phyloP scores from a whole-genome alignment of 1,140 invertebrate species.

The Cyclargus thomasi region DNA sequence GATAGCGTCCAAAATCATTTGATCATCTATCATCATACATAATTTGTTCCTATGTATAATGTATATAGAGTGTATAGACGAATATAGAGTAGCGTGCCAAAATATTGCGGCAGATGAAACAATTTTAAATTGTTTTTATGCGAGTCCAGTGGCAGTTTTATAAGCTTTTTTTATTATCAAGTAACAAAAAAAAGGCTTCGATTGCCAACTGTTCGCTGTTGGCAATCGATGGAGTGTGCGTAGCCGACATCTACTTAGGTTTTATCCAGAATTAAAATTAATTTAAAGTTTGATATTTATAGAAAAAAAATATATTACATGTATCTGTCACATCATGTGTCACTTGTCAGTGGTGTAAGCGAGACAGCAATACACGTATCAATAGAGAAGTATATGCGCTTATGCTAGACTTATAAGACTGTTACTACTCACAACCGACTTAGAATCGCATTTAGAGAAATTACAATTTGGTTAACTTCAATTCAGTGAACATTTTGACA shows the following conservation, averaged over 20 bases:
- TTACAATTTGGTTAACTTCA: too few species aligned
- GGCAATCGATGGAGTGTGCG: too few species aligned
- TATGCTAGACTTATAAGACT: neutral
- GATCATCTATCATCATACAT: slow-evolving; percentile 6
- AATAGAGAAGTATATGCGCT: neutral
- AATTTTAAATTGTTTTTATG: slow-evolving; percentile 37
- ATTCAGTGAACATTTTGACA: too few species aligned
- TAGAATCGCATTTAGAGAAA: too few species aligned
- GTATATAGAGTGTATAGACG: slow-evolving; percentile 31
- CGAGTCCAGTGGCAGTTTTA: slow-evolving; percentile 11
- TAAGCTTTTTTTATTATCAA: neutral
- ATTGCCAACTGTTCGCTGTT: too few species aligned
- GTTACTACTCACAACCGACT: neutral
- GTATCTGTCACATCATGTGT: neutral
- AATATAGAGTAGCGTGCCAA: slow-evolving; percentile 58
- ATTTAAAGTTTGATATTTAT: too few species aligned
- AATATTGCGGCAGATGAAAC: slow-evolving; percentile 33
- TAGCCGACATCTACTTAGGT: too few species aligned
- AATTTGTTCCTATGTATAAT: slow-evolving; percentile 67
- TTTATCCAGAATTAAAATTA: too few species aligned
- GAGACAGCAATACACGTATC: neutral
- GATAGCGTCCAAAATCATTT: slow-evolving; percentile 5
- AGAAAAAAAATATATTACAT: too few species aligned
- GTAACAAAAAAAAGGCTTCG: slow-evolving; percentile 2
- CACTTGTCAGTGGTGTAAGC: neutral